Base-by-base conservation (phyloP, 2,888 invertebrate species). In the Tromatobia lineatoria region DNA sequence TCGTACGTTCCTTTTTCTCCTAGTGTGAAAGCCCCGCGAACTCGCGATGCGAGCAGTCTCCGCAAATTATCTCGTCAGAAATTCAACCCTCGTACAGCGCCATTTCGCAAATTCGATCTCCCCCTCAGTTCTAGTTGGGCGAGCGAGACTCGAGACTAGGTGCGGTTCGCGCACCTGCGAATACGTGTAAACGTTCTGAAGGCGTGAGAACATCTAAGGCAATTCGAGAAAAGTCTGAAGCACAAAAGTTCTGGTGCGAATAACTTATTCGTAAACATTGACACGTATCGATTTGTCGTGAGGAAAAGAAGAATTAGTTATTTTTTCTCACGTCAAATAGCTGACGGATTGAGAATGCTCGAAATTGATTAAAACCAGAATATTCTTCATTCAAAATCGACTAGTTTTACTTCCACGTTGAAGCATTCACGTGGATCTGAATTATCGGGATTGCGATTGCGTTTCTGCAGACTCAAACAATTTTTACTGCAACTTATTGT, bases 91-190 rank as follows among this genome's bases (percentile, higher is more conserved):
- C 92, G 92, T 92, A 88, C 90, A 88, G 89, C 90, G 87, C 91
- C 90, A 91, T 92, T 91, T 92, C 91, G 89, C 91, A 92, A 92
- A 92, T 92, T 92, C 91, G 91, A 92, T 92, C 91, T 47, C 29
- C 90, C 81, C 89, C 88, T 90, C 88, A 87, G 88, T 90, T 88
- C 88, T 67, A 34, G 61, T 74, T 59, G 59, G 71, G 73, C 67
- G 71, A 59, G 47, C 61, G 76, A 47, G 61, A 42, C 54, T 52
- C n/a, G 59, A 3, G 38, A 38, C 0, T 38, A 38, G 34, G 59
- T 61, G 29, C 59, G n/a, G 3, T 59, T 57, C 15, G 25, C 57
- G 70, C 70, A 54, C 70, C 70, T 42, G 54, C 54, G 38, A 20
- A 57, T 13, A 54, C 54, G 70, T n/a, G 54, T 71, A 54, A 71